These are phyloP conservation scores for Ceratina australensis DNA, from an alignment of 1,140 invertebrate species.

Conservation along the genomic window DNA sequence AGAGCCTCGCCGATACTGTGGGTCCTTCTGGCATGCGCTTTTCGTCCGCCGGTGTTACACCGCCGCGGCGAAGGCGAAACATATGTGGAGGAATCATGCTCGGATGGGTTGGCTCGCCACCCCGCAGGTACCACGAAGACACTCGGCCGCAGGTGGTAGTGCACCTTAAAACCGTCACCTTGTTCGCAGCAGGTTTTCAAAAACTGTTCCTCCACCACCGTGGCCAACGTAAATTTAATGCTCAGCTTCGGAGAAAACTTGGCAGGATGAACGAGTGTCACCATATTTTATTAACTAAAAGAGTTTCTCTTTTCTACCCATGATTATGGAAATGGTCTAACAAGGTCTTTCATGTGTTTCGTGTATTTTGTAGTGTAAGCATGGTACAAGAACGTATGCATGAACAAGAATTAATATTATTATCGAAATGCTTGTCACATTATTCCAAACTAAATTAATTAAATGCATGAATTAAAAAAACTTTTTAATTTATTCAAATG, in stretches of 20 bases:
- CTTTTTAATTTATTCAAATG: no score
- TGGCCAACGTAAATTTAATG: not conserved
- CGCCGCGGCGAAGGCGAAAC: constrained; percentile 47
- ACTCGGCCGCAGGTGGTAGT: constrained; percentile 72
- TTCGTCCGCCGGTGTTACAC: constrained; percentile 46
- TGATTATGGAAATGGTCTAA: no score
- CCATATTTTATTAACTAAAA: not conserved
- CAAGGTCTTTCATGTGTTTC: no score
- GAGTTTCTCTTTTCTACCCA: no score
- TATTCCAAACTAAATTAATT: no score
- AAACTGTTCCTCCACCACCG: constrained; percentile 20
- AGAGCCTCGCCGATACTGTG: constrained; percentile 20
- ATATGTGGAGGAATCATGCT: constrained; percentile 76
- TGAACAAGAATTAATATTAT: no score
- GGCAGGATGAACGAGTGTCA: not conserved
- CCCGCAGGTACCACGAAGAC: constrained; percentile 69
- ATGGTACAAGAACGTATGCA: no score
- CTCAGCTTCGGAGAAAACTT: not conserved
- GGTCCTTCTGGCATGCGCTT: constrained; percentile 58
- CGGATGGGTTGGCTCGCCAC: constrained; percentile 67
- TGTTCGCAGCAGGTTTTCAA: constrained; percentile 49
- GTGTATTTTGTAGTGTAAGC: no score
- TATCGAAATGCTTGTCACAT: no score
- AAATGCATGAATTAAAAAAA: no score
- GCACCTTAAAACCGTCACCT: constrained; percentile 64